phyloP scores from a whole-genome alignment of 2,113 vertebrate genomes.

The Psettodes erumei region DNA sequence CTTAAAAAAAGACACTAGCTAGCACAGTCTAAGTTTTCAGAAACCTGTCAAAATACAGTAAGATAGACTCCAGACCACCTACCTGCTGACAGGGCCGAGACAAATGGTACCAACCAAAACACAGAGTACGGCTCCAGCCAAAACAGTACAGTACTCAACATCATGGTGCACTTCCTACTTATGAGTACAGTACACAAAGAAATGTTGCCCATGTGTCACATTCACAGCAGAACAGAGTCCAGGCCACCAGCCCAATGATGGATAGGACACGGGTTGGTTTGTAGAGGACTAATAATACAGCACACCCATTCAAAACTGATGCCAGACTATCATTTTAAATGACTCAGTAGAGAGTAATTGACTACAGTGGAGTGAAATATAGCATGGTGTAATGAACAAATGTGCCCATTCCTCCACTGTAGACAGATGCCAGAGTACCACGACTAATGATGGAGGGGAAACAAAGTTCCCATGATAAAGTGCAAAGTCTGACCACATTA shows the following conservation, averaged over 20 bases:
- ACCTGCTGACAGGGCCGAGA: slow-evolving; percentile 60
- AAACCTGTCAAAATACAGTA: slow-evolving; percentile 44
- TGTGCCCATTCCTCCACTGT: slow-evolving; percentile 30
- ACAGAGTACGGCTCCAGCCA: slow-evolving; percentile 35
- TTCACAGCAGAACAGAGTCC: slow-evolving; percentile 38
- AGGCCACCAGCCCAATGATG: slow-evolving; percentile 33
- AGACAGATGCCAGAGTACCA: slow-evolving; percentile 31
- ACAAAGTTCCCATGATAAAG: neutral
- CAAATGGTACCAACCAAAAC: slow-evolving; percentile 61
- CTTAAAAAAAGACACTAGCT: neutral
- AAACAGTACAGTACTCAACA: slow-evolving; percentile 42
- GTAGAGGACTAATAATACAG: slow-evolving; percentile 22
- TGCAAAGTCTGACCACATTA: neutral
- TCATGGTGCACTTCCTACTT: slow-evolving; percentile 35
- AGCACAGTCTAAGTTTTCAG: slow-evolving; percentile 20
- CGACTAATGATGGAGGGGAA: slow-evolving; percentile 10
- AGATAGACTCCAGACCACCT: slow-evolving; percentile 57
- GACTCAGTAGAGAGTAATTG: slow-evolving; percentile 36
- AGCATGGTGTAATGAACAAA: slow-evolving; percentile 22
- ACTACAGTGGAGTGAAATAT: slow-evolving; percentile 17
- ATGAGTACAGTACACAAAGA: slow-evolving; percentile 26
- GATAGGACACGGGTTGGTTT: slow-evolving; percentile 14
- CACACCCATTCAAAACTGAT: slow-evolving; percentile 20
- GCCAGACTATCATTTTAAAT: slow-evolving; percentile 34
- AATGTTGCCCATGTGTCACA: slow-evolving; percentile 28